phyloP scores from a whole-genome alignment of 1,140 invertebrate genomes.

The Sycobia sp. region DNA sequence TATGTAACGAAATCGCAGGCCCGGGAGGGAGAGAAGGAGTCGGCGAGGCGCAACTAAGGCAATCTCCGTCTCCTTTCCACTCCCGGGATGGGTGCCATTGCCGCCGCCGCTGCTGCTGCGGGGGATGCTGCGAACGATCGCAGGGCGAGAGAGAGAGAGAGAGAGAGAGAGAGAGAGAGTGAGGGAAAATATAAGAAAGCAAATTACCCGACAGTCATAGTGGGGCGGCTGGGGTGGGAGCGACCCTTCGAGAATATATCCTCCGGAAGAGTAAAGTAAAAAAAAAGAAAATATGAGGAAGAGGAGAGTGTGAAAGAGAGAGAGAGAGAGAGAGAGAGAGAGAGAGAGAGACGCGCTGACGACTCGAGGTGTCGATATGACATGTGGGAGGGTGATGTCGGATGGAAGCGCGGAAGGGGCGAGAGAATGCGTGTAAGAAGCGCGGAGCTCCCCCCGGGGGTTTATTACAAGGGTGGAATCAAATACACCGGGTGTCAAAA shows the following conservation, averaged over 20 bases:
- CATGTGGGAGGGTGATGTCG: slow-evolving; percentile 56
- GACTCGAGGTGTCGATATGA: slow-evolving; percentile 61
- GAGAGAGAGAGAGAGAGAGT: slow-evolving; percentile 2
- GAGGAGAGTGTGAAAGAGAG: not conserved
- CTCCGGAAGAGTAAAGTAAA: slow-evolving; percentile 6
- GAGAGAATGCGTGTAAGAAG: slow-evolving; percentile 29
- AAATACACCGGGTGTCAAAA: slow-evolving; percentile 65
- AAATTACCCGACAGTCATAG: slow-evolving; percentile 61
- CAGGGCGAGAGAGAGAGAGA: slow-evolving; percentile 1
- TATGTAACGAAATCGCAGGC: no score
- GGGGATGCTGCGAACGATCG: slow-evolving; percentile 8
- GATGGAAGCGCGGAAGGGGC: slow-evolving; percentile 7
- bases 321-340: no score
- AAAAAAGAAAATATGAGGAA: slow-evolving; percentile 19
- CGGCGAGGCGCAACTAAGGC: no score
- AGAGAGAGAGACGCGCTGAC: no score
- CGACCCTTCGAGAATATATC: slow-evolving; percentile 40
- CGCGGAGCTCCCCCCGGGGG: slow-evolving; percentile 52
- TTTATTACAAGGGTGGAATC: slow-evolving; percentile 64
- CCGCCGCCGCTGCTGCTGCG: not conserved
- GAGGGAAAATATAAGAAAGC: slow-evolving; percentile 53
- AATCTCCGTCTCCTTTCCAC: no score
- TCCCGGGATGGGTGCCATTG: no score
- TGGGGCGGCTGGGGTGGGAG: no score
- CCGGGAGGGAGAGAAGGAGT: no score